phyloP scores from a whole-genome alignment of 1,140 invertebrate species.

The Procambarus clarkii region DNA sequence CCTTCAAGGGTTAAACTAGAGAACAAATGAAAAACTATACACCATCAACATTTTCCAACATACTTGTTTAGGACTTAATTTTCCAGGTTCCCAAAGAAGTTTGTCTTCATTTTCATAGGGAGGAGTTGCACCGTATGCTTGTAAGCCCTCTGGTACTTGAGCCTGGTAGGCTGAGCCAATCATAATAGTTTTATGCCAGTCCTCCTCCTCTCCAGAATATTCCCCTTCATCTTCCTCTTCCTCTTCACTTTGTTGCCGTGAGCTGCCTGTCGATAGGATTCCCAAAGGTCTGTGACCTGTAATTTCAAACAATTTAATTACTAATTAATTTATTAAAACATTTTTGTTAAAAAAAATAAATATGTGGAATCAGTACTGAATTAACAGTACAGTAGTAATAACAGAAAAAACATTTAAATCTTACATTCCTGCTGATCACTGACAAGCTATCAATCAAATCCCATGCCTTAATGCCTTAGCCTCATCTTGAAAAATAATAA shows the following conservation, averaged over 20 bases:
- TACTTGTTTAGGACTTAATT: constrained; percentile 81
- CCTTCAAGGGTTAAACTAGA: too few relatives aligned
- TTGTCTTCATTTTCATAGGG: constrained; percentile 98
- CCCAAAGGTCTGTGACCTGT: constrained; percentile 73
- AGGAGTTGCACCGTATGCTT: constrained; percentile 89
- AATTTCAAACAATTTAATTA: constrained; percentile 66
- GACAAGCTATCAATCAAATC: too few relatives aligned
- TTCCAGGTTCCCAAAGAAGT: constrained; percentile 92
- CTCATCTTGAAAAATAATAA: too few relatives aligned
- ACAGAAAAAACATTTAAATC: too few relatives aligned
- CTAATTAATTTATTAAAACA: too few relatives aligned
- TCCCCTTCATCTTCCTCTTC: constrained; percentile 76
- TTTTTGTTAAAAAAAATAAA: too few relatives aligned
- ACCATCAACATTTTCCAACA: not conserved
- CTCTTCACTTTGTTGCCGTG: constrained; percentile 77
- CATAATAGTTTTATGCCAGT: constrained; percentile 87
- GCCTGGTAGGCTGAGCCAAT: constrained; percentile 96
- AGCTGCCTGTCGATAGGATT: constrained; percentile 76
- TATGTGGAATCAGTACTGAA: too few relatives aligned
- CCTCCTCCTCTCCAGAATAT: constrained; percentile 71
- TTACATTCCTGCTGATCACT: too few relatives aligned
- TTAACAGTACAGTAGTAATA: too few relatives aligned
- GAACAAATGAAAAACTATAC: too few relatives aligned
- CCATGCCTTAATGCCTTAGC: too few relatives aligned
- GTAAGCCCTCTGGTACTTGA: constrained; percentile 91